Evolutionary conservation across 2,113 vertebrate species (phyloP), one percentile per base, ranked within the genome.

Genomic region (Turdus rufiventris): DNA sequence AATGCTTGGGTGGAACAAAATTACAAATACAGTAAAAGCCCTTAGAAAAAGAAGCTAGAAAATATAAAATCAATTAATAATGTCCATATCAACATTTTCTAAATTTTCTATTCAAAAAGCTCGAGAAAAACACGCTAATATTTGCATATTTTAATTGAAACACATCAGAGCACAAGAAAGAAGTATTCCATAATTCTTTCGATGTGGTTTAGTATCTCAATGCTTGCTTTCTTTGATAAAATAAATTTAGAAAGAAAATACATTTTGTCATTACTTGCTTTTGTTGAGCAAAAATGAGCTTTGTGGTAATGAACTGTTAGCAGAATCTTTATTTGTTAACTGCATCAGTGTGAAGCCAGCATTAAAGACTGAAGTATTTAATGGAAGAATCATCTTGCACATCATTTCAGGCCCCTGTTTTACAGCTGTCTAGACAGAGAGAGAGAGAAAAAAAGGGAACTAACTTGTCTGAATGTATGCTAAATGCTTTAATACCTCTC

Each of bases 61-160:
- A 51, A 95, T 89, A 33, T 89, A 96, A 90, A 95, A 96, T 89
- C 78, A 81, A 54, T 72, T 89, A 57, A 67, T 51, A 68, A 20
- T 14, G 13, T 53, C 40, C n/a, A 8, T 87, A 92, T 86, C 53
- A 91, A 56, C 6, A 45, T 78, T 87, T 93, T 45, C 18, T 50
- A 65, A 60, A 19, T 89, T 68, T 82, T 63, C 28, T 34, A 11
- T 78, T 91, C 36, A 53, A 70, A 58, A 94, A 34, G 29, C 42
- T 45, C 5, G 36, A 53, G 53, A 89, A 88, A 95, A 78, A 61
- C 28, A 34, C 6, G 0, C 18, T 65, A 68, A 33, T 75, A 91
- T 94, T 92, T 88, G 51, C 88, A 61, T 94, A 92, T 84, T 88
- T 93, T 92, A 92, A 93, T 94, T 89, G 70, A 81, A 94, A 67